phyloP scores from a whole-genome alignment of 1,140 invertebrate species.

The Battus philenor region DNA sequence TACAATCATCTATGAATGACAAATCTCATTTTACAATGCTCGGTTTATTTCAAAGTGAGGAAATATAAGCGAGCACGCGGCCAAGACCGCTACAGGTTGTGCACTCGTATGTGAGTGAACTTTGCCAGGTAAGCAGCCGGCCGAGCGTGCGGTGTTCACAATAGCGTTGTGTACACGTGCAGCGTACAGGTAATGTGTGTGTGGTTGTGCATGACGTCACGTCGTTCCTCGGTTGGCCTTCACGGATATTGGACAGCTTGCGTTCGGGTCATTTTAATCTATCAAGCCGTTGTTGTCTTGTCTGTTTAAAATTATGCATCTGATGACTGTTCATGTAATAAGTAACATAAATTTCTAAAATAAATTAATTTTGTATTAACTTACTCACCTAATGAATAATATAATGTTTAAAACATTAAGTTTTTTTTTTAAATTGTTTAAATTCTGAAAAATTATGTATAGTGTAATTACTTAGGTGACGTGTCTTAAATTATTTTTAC shows the following conservation, averaged over 20 bases:
- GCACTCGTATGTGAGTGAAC: constrained; percentile 55
- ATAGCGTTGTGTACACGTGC: constrained; percentile 28
- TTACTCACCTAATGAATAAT: too few species aligned
- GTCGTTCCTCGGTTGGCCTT: constrained; percentile 50
- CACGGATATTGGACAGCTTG: constrained; percentile 46
- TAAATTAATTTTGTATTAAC: too few species aligned
- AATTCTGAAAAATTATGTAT: too few species aligned
- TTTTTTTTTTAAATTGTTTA: too few species aligned
- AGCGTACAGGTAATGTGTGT: constrained; percentile 19
- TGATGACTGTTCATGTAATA: not conserved
- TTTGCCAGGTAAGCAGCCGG: constrained; percentile 42
- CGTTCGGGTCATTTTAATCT: too few species aligned
- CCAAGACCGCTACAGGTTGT: constrained; percentile 37
- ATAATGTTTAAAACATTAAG: too few species aligned
- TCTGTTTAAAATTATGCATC: not conserved
- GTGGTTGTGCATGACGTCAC: constrained; percentile 31
- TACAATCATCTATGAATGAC: constrained; percentile 31
- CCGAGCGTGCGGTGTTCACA: constrained; percentile 32
- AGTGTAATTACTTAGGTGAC: too few species aligned
- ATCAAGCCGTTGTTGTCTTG: not conserved
- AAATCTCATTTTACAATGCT: constrained; percentile 29
- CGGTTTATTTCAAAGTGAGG: constrained; percentile 4
- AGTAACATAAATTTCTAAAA: too few species aligned
- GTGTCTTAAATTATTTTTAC: too few species aligned
- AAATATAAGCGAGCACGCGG: constrained; percentile 25